These are phyloP conservation scores for Clepsis dumicolana DNA, from an alignment of 2,888 invertebrate genomes.

Conservation along the genomic window DNA sequence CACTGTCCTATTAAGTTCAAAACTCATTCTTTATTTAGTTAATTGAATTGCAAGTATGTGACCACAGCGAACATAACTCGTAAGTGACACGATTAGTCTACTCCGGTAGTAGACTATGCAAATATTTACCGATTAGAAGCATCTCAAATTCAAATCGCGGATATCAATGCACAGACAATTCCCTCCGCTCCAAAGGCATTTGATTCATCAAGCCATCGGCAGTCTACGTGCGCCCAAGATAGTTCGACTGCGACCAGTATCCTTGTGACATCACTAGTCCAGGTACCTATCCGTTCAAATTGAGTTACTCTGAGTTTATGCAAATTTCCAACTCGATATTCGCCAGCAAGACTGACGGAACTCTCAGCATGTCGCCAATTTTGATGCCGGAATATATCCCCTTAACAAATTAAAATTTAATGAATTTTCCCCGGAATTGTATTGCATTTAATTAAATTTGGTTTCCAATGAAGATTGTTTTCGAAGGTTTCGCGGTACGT, in stretches of 20 bases:
- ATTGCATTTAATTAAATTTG: slow-evolving; percentile 23
- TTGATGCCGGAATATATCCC: slow-evolving; percentile 23
- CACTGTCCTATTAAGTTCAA: too few relatives aligned
- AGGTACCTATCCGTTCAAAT: slow-evolving; percentile 16
- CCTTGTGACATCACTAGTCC: neutral
- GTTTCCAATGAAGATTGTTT: slow-evolving; percentile 9
- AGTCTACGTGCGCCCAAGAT: neutral
- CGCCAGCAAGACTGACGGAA: slow-evolving; percentile 20
- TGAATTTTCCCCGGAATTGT: slow-evolving; percentile 15
- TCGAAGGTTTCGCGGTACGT: slow-evolving; percentile 3
- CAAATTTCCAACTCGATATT: slow-evolving; percentile 22
- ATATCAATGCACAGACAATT: slow-evolving; percentile 6
- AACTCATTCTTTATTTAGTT: too few relatives aligned
- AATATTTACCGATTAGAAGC: slow-evolving; percentile 9
- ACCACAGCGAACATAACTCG: neutral
- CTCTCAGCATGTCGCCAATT: slow-evolving; percentile 13
- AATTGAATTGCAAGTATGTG: too few relatives aligned
- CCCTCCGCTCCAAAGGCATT: neutral
- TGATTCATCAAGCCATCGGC: slow-evolving; percentile 14
- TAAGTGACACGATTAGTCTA: neutral
- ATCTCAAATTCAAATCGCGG: neutral
- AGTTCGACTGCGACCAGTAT: neutral
- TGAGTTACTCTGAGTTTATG: slow-evolving; percentile 34
- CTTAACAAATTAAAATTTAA: slow-evolving; percentile 25
- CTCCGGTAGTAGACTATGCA: neutral